These are phyloP conservation scores for Chinchilla lanigera DNA, from an alignment of 2,113 vertebrate species.

Conservation along the genomic window DNA sequence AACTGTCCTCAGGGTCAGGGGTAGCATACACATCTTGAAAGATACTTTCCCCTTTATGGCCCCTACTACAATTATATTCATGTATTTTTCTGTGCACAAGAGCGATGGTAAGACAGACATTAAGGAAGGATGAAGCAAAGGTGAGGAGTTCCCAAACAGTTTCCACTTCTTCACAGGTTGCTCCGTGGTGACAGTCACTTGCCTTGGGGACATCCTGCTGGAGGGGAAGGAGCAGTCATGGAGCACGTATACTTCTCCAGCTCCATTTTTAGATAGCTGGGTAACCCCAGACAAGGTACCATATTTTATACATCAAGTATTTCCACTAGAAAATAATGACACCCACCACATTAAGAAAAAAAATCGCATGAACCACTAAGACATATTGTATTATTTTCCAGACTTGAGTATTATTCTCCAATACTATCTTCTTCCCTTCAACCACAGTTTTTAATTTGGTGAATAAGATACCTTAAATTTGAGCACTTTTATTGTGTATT, in stretches of 20 bases:
- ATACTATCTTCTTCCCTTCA: rapidly evolving
- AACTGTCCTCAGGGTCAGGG: background rate
- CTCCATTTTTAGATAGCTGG: too few species aligned
- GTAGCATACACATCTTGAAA: background rate
- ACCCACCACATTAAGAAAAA: background rate
- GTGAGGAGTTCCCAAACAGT: background rate
- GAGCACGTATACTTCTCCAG: rapidly evolving
- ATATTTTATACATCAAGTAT: background rate
- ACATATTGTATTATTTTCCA: background rate
- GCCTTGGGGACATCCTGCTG: background rate
- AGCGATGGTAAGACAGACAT: background rate
- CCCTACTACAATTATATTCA: background rate
- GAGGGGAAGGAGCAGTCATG: background rate
- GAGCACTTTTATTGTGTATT: background rate
- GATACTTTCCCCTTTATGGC: background rate
- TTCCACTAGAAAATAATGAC: background rate
- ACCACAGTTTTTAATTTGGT: background rate
- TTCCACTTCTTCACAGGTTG: background rate
- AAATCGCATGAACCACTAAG: background rate
- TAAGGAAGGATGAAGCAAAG: background rate
- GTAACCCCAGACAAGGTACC: background rate
- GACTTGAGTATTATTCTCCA: background rate
- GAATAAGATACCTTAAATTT: background rate
- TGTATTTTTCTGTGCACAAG: background rate
- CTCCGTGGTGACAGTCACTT: background rate